Evolutionary conservation across 2,888 invertebrate genomes (phyloP), one percentile per base, ranked within the genome.

Genomic region (Octonoba sinensis): DNA sequence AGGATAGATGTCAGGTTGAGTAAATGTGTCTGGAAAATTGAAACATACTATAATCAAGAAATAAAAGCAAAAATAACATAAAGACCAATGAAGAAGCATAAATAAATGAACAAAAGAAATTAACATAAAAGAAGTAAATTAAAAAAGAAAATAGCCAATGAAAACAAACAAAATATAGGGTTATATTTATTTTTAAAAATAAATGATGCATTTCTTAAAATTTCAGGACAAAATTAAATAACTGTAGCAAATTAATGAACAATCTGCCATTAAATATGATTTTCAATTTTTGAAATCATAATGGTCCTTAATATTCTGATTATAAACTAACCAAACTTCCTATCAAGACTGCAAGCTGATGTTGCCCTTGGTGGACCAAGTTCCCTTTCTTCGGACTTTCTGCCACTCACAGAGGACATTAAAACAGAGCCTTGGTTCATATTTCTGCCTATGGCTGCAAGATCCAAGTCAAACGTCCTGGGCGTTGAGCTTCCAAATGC

Each of bases 401-500:
- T 36, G 15, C 77, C 59, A 46, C 75, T 73, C 3, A 72, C 70
- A n/a, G 84, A 66, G 36, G 82, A 74, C 71, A 84, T 73, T 8
- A 84, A 56, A 20, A 82, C 73, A 57, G 75, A 72, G 36, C 84
- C 81, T 60, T 64, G 71, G 24, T 56, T 66, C 16, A 59, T n/a
- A 95, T 83, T 93, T 92, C 74, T 95, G 94, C 90, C 85, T 27
- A 85, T 67, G 36, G 76, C 81, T 27, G 77, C 84, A 4, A 85
- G 66, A 47, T 85, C 85, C 20, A 85, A 49, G 56, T 85, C 85
- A 46, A 84, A 73, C 24, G 95, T 92, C 84, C 96, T 91, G 84
- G 96, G 96, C 84, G 95, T 96, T 86, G 95, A 96, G 86, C 95
- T 96, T 82, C 96, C 96, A 90, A 96, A 96, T 74, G 96, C 96